A percentile compares a stretch with the other conserved stretches of the same genome.
These are phyloP conservation scores for Pituophis catenifer DNA, from an alignment of 2,113 vertebrate species.

Conservation along the genomic window DNA sequence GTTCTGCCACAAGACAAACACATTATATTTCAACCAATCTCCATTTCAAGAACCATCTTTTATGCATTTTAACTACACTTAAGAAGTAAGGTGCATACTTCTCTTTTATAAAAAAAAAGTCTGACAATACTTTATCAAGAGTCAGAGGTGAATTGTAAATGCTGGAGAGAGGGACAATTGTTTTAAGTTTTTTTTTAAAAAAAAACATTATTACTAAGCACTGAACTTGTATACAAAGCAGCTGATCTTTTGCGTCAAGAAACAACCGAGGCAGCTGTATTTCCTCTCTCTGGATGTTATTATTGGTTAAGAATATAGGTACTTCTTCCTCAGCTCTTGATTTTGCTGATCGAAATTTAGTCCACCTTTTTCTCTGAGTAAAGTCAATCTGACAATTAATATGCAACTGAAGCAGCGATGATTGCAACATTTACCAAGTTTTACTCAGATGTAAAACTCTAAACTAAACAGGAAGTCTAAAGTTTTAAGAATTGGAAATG, in stretches of 20 bases:
- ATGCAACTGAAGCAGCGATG: neutral
- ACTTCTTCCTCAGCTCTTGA: neutral
- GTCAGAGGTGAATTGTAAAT: neutral
- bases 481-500: neutral
- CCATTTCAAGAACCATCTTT: slow-evolving; percentile 19
- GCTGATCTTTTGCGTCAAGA: neutral
- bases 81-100: neutral
- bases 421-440: neutral
- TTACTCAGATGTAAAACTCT: neutral
- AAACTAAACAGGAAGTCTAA: neutral
- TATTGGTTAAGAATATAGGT: neutral
- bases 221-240: neutral
- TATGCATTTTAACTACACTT: neutral
- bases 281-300: neutral
- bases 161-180: neutral
- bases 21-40: neutral
- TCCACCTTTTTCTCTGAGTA: neutral
- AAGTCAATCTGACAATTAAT: neutral
- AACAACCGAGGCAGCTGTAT: neutral
- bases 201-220: neutral
- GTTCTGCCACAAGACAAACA: neutral
- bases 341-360: neutral
- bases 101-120: neutral
- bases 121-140: neutral
- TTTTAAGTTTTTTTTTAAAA: neutral